Base-by-base conservation (phyloP, 2,797 vertebrate genomes). In the Danio jaintianensis region DNA sequence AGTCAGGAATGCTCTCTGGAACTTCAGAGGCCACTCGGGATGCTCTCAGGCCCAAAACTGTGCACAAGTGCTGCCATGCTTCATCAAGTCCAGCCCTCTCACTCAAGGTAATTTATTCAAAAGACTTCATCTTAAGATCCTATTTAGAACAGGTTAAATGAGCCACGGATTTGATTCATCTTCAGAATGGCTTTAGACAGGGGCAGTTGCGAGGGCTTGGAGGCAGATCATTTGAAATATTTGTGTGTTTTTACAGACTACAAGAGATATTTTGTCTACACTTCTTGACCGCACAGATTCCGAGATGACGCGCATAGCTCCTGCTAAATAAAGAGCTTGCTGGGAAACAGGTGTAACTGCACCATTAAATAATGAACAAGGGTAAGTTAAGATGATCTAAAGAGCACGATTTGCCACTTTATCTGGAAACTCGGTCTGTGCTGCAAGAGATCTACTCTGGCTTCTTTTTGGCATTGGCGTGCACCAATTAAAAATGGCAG, bases 1-100 rank as follows among this genome's bases (percentile, higher is more conserved):
- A 55, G 72, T 62, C 45, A 74, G 50, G 77, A 84, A 80, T 68
- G 50, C 48, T 82, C 55, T 84, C 61, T 69, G 47, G 47, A 72
- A 59, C 71, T 74, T 50, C 43, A 16, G 52, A 10, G 12, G 18
- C 36, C 50, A 69, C 67, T 68, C 74, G 69, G 59, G 40, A 70
- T 62, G 70, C 6, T 58, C 42, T 67, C 40, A 75, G 29, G 18
- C 36, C 59, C 10, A 68, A 56, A 78, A 52, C 40, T 9, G 2
- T 47, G 58, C 61, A 68, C 68, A 29, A 62, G 53, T 68, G 55
- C 67, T 70, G 22, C 53, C 13, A 29, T 43, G 55, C 56, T 62
- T 71, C 18, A 71, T 52, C 45, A 70, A 36, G 20, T 52, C 18
- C n/a, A 62, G 9, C 11, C 29, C 29, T 69, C 29, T 47, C 42